phyloP scores from a whole-genome alignment of 2,113 vertebrate species.

The Irena cyanogastra region DNA sequence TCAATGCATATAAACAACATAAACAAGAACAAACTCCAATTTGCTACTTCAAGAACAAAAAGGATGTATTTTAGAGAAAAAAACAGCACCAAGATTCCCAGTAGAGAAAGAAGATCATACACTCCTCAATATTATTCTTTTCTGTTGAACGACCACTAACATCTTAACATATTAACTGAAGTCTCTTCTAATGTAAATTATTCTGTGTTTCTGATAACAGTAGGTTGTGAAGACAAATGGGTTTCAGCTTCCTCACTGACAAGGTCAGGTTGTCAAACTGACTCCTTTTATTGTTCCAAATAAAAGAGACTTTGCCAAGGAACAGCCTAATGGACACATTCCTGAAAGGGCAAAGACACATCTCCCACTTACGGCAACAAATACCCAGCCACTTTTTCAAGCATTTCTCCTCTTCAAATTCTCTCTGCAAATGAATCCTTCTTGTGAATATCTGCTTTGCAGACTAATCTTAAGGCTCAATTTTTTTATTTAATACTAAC shows the following conservation, averaged over 20 bases:
- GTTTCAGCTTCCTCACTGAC: background rate
- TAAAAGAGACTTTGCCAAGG: background rate
- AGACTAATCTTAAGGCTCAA: background rate
- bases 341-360: background rate
- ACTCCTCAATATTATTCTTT: background rate
- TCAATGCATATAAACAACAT: background rate
- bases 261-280: background rate
- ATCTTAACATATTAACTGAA: background rate
- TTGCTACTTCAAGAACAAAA: background rate
- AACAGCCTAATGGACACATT: background rate
- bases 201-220: background rate
- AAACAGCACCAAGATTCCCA: background rate
- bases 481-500: background rate
- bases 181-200: background rate
- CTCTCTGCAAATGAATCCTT: background rate
- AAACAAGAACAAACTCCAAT: background rate
- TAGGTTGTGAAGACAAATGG: background rate
- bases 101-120: background rate
- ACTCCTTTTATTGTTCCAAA: background rate
- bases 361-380: background rate
- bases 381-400: rapidly evolving
- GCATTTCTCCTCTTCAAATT: background rate
- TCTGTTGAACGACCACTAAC: background rate
- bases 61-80: background rate
- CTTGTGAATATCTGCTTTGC: background rate